A percentile compares a stretch with the other conserved stretches of the same genome.
These are phyloP conservation scores for Zaprionus bogoriensis DNA, from an alignment of 2,888 invertebrate species.

Conservation along the genomic window DNA sequence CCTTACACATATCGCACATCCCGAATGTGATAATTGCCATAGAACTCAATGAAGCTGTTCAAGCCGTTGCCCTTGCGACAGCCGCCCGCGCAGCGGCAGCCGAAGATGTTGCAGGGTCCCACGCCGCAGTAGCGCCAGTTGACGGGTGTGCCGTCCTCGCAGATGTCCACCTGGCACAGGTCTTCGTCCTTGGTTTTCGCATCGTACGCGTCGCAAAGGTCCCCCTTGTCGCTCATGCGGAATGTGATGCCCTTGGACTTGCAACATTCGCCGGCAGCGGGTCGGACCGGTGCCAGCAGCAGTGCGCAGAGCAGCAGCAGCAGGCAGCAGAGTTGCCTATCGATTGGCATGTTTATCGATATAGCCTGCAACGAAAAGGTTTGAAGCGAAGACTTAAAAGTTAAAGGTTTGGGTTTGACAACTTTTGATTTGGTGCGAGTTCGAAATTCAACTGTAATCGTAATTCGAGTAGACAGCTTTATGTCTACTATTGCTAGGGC, in stretches of 20 bases:
- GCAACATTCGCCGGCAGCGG: slow-evolving; percentile 16
- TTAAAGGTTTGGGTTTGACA: too few species aligned
- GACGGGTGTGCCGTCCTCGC: slow-evolving; percentile 15
- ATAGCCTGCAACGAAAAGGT: too few species aligned
- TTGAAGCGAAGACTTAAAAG: too few species aligned
- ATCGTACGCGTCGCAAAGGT: slow-evolving; percentile 18
- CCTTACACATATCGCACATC: slow-evolving; percentile 11
- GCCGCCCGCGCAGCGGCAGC: slow-evolving; percentile 27
- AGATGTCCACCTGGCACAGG: slow-evolving; percentile 7
- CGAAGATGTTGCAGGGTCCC: slow-evolving; percentile 38
- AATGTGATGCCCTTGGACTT: slow-evolving; percentile 10
- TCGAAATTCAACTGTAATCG: too few species aligned
- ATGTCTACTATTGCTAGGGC: too few species aligned
- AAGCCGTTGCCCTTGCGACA: slow-evolving; percentile 25
- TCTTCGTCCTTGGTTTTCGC: not conserved
- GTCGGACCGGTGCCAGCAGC: not conserved
- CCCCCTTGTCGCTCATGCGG: not conserved
- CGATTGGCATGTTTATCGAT: too few species aligned
- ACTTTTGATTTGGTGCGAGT: too few species aligned
- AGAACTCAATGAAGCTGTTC: slow-evolving; percentile 3
- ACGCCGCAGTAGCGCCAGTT: slow-evolving; percentile 25
- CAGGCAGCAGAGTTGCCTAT: not conserved
- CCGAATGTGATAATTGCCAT: slow-evolving; percentile 17
- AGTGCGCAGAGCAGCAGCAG: not conserved
- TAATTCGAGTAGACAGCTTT: too few species aligned